Evolutionary conservation across 2,113 vertebrate species (phyloP), one percentile per base, ranked within the genome.

Genomic region (Anoplopoma fimbria): DNA sequence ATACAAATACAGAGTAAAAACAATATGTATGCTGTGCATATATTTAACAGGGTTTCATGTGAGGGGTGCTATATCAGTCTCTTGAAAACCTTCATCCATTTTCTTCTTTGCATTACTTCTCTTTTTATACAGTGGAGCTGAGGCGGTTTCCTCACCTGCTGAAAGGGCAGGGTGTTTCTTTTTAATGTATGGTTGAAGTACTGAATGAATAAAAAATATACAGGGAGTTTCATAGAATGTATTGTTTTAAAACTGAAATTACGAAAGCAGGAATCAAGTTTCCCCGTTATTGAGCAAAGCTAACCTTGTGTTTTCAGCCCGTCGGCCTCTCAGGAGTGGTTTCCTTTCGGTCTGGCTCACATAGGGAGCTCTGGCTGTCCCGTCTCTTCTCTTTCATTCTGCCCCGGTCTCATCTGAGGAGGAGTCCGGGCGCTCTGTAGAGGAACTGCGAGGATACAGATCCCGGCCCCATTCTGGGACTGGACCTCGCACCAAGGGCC

Each of bases 401-500:
- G 33, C 14, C 8, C n/a, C 2, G 1, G 69, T 6, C 23, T 27
- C 51, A 40, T 15, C 31, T 13, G 51, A 57, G n/a, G 31, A 14
- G 19, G 7, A 19, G 31, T 23, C 19, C 2, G 9, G 27, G 6
- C 4, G 23, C 9, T 36, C 17, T 21, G 23, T 9, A n/a, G 13
- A 12, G 69, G 29, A 1, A 34, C n/a, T 0, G n/a, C 69, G 6
- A 73, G 70, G 19, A 74, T n/a, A n/a, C 71, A 74, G 27, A 74
- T 33, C 38, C 71, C 33, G 55, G 13, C 21, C 27, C 71, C 71
- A 19, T 74, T 23, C 25, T 31, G 4, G 12, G 71, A 33, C 57
- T 61, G 71, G 27, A 74, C 27, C 38, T 74, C 71, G 12, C 71
- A 74, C 71, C 71, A 74, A 47, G 55, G 55, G 2, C 71, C 71